phyloP scores from a whole-genome alignment of 2,888 invertebrate genomes.

The Phyllotreta cruciferae region DNA sequence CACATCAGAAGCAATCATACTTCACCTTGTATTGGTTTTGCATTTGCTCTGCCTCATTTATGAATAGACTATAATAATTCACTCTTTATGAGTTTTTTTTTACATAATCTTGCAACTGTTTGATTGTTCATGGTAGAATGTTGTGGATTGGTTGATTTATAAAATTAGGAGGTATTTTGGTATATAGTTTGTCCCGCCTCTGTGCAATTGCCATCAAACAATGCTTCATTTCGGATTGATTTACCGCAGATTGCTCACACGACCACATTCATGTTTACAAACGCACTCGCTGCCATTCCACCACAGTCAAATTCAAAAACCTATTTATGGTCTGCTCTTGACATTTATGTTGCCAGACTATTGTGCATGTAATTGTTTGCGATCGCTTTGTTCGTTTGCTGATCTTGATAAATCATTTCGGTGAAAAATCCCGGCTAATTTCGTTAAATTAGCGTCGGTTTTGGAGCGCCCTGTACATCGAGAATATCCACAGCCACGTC shows the following conservation, averaged over 20 bases:
- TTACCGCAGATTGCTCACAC: constrained; percentile 55
- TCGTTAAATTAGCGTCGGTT: constrained; percentile 15
- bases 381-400: constrained; percentile 38
- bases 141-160: too few relatives aligned
- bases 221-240: constrained; percentile 58
- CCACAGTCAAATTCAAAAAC: constrained; percentile 42
- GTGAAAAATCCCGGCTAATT: constrained; percentile 26
- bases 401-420: constrained; percentile 37
- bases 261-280: constrained; percentile 44
- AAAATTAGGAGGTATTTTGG: constrained; percentile 1
- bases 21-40: too few relatives aligned
- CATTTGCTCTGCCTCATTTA: too few relatives aligned
- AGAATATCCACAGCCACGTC: constrained; percentile 51
- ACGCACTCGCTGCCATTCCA: constrained; percentile 37
- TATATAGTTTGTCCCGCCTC: constrained; percentile 13
- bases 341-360: constrained; percentile 41
- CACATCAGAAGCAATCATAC: too few relatives aligned
- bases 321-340: constrained; percentile 41
- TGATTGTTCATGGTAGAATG: too few relatives aligned
- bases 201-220: constrained; percentile 53
- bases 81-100: too few relatives aligned
- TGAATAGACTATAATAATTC: too few relatives aligned
- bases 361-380: constrained; percentile 42
- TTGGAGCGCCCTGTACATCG: constrained; percentile 42
- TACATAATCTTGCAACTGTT: too few relatives aligned